These are phyloP conservation scores for Ageneiosus marmoratus DNA, from an alignment of 2,113 vertebrate genomes.

Conservation along the genomic window DNA sequence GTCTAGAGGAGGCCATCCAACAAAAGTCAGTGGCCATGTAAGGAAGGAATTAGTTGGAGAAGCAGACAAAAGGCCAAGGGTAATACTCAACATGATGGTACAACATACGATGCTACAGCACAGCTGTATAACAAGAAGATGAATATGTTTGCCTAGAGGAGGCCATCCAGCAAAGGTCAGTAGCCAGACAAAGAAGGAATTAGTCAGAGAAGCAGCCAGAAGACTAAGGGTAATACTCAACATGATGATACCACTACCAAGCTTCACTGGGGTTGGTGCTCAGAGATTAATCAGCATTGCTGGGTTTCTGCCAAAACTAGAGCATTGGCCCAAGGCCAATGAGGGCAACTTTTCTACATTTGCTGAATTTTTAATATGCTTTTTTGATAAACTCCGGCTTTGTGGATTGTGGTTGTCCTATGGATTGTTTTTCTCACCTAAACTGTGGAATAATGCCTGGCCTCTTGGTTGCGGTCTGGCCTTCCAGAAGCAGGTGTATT, in stretches of 20 bases:
- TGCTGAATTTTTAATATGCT: background rate
- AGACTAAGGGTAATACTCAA: background rate
- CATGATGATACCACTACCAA: background rate
- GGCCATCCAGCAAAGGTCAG: background rate
- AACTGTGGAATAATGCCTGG: background rate
- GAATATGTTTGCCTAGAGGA: too few relatives aligned
- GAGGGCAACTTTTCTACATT: background rate
- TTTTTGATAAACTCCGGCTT: background rate
- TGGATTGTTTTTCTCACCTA: background rate
- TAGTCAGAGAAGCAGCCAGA: background rate
- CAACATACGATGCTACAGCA: too few relatives aligned
- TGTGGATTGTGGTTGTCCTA: background rate
- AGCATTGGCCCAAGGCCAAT: background rate
- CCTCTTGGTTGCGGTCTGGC: background rate
- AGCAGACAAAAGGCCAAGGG: background rate
- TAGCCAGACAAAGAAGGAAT: too few relatives aligned
- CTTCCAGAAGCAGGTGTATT: background rate
- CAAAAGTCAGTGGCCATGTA: background rate
- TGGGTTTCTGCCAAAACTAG: background rate
- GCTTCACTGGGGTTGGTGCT: background rate
- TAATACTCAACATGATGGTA: background rate
- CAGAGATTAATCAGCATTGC: background rate
- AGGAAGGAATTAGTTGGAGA: background rate
- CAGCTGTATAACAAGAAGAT: too few relatives aligned
- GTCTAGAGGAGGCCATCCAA: background rate